These are phyloP conservation scores for Penaeus vannamei DNA, from an alignment of 1,140 invertebrate species.

Conservation along the genomic window DNA sequence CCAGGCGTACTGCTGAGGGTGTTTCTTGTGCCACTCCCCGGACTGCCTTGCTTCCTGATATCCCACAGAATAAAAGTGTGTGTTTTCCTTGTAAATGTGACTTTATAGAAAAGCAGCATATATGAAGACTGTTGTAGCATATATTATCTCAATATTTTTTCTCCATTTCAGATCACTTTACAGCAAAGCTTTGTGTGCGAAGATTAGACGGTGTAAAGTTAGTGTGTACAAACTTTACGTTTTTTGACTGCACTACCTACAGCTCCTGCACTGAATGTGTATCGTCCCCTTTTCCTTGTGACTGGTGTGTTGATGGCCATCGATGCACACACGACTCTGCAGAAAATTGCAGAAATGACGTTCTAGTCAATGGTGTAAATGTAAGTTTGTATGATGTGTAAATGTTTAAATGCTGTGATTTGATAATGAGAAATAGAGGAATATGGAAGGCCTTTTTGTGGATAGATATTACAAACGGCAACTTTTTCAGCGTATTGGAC, in stretches of 20 bases:
- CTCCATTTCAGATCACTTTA: constrained; percentile 86
- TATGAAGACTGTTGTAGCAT: too few species aligned
- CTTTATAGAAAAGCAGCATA: too few species aligned
- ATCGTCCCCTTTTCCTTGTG: constrained; percentile 93
- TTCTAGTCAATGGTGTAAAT: constrained; percentile 92
- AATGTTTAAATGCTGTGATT: neutral
- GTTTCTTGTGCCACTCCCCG: constrained; percentile 95
- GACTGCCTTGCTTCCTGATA: constrained; percentile 82
- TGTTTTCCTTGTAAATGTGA: constrained; percentile 50
- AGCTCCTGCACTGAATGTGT: constrained; percentile 95
- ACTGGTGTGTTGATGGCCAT: constrained; percentile 98
- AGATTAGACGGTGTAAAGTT: constrained; percentile 92
- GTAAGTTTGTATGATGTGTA: constrained; percentile 76
- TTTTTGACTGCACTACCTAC: constrained; percentile 97
- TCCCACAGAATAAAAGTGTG: constrained; percentile 89
- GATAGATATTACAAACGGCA: constrained; percentile 78
- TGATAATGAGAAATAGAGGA: neutral
- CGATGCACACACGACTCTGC: constrained; percentile 96
- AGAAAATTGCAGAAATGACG: constrained; percentile 95
- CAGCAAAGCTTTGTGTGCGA: constrained; percentile 94
- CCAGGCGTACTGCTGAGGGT: constrained; percentile 88
- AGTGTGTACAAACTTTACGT: constrained; percentile 96
- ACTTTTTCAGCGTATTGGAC: constrained; percentile 84
- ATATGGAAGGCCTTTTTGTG: neutral
- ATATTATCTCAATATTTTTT: neutral